Base-by-base conservation (phyloP, 1,140 invertebrate genomes). In the Conus betulinus region DNA sequence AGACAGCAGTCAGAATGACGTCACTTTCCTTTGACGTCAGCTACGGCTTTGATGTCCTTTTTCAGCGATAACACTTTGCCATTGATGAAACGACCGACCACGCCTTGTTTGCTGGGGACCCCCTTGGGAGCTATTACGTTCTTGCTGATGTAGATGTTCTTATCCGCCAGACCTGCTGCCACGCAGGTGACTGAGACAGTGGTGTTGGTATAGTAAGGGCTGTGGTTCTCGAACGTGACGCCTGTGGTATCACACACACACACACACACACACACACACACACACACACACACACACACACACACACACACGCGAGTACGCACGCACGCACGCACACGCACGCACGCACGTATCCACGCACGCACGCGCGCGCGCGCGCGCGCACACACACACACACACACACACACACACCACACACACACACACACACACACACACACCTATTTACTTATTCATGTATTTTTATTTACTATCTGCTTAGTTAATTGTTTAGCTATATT, bases 381-480 rank as follows among this genome's bases (percentile, higher is more conserved):
- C 67, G 10, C 67, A 71, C 67, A 71, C 67, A 71, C 67, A 71
- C 67, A 71, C 8, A 71, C 67, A 71, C 67, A 71, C 67, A 71
- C 67, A 71, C 67, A 71, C 67, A 71, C 67, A 71, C 67, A 71
- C 67, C n/a, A n/a, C n/a, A n/a, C n/a, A n/a, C n/a, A n/a, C n/a
- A n/a, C n/a, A n/a, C n/a, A n/a, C n/a, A n/a, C n/a, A n/a, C n/a
- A n/a, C n/a, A n/a, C n/a, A n/a, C n/a, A n/a, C n/a, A n/a, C n/a
- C 57, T 11, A 15, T 60, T 60, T 60, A 60, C 8, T 15, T 8
- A 60, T 60, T 60, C 57, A 8, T 60, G 57, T 60, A 60, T 11
- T 1, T 60, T 8, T 60, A 60, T 60, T 60, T 60, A 60, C 8
- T 11, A 60, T 60, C 15, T 60, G 0, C 4, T 60, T 39, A 39